Evolutionary conservation across 2,113 vertebrate species (phyloP), one percentile per base, ranked within the genome.

Genomic region (Serinus canaria): DNA sequence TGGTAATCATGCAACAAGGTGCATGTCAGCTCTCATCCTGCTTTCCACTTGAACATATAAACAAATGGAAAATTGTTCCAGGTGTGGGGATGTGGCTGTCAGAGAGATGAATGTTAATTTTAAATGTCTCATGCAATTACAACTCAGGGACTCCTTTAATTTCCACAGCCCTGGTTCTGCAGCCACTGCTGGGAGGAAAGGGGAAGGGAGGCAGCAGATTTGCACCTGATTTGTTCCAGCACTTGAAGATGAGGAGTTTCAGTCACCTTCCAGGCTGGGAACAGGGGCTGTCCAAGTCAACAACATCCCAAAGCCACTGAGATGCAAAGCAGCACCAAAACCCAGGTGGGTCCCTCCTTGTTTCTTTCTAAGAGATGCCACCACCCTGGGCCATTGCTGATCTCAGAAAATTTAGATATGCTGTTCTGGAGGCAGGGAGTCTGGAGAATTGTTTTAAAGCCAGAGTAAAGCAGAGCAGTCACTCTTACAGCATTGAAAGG

Each of bases 71-170:
- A 10, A 35, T 52, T 53, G 22, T 37, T 89, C 41, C 73, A 79
- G 3, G 33, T 69, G 58, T 0, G 1, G 18, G n/a, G 49, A 58
- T 59, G 43, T 66, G 14, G 4, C 0, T 50, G 17, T 13, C 31
- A 50, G 47, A 30, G 43, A 88, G 19, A 11, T 39, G 37, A 94
- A 87, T 53, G 49, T 14, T 76, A 12, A 72, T 82, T 83, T 66
- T 68, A 37, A 74, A 63, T 33, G 12, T 1, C 0, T 58, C 37
- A 27, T 31, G 53, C 15, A 53, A 58, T 87, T 66, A 43, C n/a
- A 79, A 15, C 30, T 43, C 4, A 20, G 30, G 30, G 23, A 33
- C 11, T 77, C 47, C 23, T 21, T 83, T 60, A 5, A 27, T 73
- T 95, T 86, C 53, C 25, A 6, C 23, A 76, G 30, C 11, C 2